A percentile compares a stretch with the other conserved stretches of the same genome.
Evolutionary conservation across 2,888 invertebrate species (phyloP).

Genomic region (Apodemia zela): DNA sequence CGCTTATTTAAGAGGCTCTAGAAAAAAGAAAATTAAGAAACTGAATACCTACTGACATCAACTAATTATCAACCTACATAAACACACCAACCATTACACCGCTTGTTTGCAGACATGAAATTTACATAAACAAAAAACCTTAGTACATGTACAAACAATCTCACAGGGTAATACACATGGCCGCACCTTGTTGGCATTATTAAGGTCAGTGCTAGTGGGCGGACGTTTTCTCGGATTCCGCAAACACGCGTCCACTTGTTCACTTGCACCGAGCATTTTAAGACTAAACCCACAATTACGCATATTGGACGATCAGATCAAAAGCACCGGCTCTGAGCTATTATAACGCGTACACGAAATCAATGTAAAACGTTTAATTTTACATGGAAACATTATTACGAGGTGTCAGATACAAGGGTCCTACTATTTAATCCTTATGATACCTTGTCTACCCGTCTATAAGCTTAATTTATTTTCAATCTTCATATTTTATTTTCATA

Average conservation of each 20-base stretch:
- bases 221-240: constrained; percentile 32
- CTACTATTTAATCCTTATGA: constrained; percentile 23
- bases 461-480: constrained; percentile 14
- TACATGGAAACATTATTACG: constrained; percentile 34
- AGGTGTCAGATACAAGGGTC: constrained; percentile 32
- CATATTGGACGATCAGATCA: constrained; percentile 73
- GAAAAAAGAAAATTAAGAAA: constrained; percentile 9
- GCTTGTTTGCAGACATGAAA: constrained; percentile 16
- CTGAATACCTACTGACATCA: neutral
- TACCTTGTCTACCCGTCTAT: constrained; percentile 13
- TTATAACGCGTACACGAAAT: constrained; percentile 60
- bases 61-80: constrained; percentile 14
- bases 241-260: constrained; percentile 33
- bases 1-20: neutral
- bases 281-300: constrained; percentile 75
- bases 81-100: constrained; percentile 3
- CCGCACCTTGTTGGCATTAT: constrained; percentile 31
- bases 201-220: constrained; percentile 36
- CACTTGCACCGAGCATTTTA: constrained; percentile 47
- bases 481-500: constrained; percentile 7
- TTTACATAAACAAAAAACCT: constrained; percentile 21
- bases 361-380: constrained; percentile 60
- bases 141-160: constrained; percentile 28
- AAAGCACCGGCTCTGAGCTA: constrained; percentile 56
- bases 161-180: constrained; percentile 32